Base-by-base conservation (phyloP, 2,113 vertebrate genomes). In the Strigops habroptila region DNA sequence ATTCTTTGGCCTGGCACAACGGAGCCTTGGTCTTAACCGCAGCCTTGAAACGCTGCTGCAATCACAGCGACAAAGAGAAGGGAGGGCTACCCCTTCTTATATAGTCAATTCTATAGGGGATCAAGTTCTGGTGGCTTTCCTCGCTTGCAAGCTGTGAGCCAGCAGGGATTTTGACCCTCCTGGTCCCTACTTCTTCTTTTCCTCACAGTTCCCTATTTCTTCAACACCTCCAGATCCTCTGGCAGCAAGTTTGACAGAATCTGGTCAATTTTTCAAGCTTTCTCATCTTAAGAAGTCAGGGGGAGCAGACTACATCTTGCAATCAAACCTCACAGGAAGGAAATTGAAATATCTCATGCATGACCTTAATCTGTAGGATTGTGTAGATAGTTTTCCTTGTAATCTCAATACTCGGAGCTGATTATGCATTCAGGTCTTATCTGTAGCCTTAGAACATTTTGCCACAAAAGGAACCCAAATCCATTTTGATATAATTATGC, bases 351-450 rank as follows among this genome's bases (percentile, higher is more conserved):
- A 82, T 62, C 74, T 96, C 81, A 77, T 76, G 92, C 57, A 24
- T 89, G 93, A 94, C 93, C 93, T 96, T 96, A 96, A 94, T 96
- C 93, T 22, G 0, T 53, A 86, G 90, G 88, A 95, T 95, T 94
- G 84, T 81, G n/a, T 49, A 73, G 69, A 75, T 87, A 86, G 69
- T 84, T 93, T 82, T 76, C 79, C 86, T 82, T 91, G 90, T 90
- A 94, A 82, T 93, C 92, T 93, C 77, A 89, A 46, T 87, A 81
- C 81, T 69, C 80, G 0, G 35, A 49, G 57, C 4, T 93, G 91
- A 93, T 94, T 77, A 69, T 0, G 28, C 41, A 95, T 94, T 96
- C 95, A 91, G 49, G 85, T 59, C 18, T 0, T 86, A 93, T 77
- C 53, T 70, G n/a, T 88, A 93, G 76, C 93, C 73, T 19, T 15